Base-by-base conservation (phyloP, 2,113 vertebrate species). In the Prionailurus viverrinus region DNA sequence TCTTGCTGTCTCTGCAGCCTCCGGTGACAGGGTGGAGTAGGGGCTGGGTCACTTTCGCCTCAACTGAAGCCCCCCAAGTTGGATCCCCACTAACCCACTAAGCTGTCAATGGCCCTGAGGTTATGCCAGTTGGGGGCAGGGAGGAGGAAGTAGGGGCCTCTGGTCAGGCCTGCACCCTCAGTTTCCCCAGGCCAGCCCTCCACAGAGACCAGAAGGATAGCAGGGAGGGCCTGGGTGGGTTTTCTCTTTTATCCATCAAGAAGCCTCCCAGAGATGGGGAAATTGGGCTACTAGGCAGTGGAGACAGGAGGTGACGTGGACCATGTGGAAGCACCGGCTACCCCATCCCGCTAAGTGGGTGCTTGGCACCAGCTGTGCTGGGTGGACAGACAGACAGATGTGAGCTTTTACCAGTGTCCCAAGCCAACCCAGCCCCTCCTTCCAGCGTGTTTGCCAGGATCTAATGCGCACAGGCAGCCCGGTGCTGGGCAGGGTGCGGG, bases 351-450 rank as follows among this genome's bases (percentile, higher is more conserved):
- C 25, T 92, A 41, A 81, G 86, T 73, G 16, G 55, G 84, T 19
- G 21, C 90, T 95, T 88, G 88, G 83, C 87, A 95, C 73, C 90
- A 94, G 94, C 80, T 95, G 65, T 92, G 86, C 41, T 15, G 48
- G 66, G 61, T 11, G 10, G 96, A 93, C 88, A 97, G 90, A 84
- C 83, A 61, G 79, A 97, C 1, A 29, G 78, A 96, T 81, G 15
- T 10, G 14, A 95, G 55, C 29, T 86, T 78, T 79, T 65, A 45
- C 48, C 14, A 5, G 55, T 83, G 68, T 63, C 94, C 81, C n/a
- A 3, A 89, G 68, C 69, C 74, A 84, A 31, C 15, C 68, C 41
- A 73, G 51, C 88, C 91, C 81, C 68, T 92, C 91, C 91, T 18
- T 48, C 41, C 53, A 58, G 69, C 68, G 74, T 76, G 19, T 74